These are phyloP conservation scores for Dipodomys ordii DNA, from an alignment of 2,113 vertebrate genomes.

Conservation along the genomic window DNA sequence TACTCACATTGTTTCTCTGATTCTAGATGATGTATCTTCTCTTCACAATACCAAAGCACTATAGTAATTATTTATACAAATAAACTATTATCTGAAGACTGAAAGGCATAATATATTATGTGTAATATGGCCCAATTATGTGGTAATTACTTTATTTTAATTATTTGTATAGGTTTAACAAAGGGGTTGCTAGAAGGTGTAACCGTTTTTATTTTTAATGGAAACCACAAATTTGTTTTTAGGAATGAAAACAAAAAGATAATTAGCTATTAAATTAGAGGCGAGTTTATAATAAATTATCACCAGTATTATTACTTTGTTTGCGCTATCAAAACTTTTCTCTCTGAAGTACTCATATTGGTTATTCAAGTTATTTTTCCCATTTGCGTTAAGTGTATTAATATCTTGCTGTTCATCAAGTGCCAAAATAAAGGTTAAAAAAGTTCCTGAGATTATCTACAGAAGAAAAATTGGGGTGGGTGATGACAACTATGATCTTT, in stretches of 20 bases:
- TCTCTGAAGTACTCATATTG: slow-evolving; percentile 62
- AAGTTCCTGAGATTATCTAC: slow-evolving; percentile 73
- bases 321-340: slow-evolving; percentile 77
- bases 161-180: slow-evolving; percentile 75
- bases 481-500: slow-evolving; percentile 77
- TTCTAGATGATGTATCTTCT: slow-evolving; percentile 53
- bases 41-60: slow-evolving; percentile 42
- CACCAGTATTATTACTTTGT: slow-evolving; percentile 66
- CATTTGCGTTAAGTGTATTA: slow-evolving; percentile 72
- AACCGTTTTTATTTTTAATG: slow-evolving; percentile 77
- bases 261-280: slow-evolving; percentile 79
- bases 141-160: slow-evolving; percentile 80
- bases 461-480: slow-evolving; percentile 70
- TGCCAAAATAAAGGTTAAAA: slow-evolving; percentile 73
- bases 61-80: slow-evolving; percentile 78
- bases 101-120: slow-evolving; percentile 66
- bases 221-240: slow-evolving; percentile 75
- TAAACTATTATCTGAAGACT: slow-evolving; percentile 68
- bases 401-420: slow-evolving; percentile 75
- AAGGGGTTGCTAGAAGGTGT: slow-evolving; percentile 56
- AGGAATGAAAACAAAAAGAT: slow-evolving; percentile 84
- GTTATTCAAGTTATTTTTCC: slow-evolving; percentile 74
- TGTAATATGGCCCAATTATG: slow-evolving; percentile 71
- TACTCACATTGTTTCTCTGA: slow-evolving; percentile 72
- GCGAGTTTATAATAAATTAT: slow-evolving; percentile 66